phyloP scores from a whole-genome alignment of 1,140 invertebrate species.

The Solenopsis fugax region DNA sequence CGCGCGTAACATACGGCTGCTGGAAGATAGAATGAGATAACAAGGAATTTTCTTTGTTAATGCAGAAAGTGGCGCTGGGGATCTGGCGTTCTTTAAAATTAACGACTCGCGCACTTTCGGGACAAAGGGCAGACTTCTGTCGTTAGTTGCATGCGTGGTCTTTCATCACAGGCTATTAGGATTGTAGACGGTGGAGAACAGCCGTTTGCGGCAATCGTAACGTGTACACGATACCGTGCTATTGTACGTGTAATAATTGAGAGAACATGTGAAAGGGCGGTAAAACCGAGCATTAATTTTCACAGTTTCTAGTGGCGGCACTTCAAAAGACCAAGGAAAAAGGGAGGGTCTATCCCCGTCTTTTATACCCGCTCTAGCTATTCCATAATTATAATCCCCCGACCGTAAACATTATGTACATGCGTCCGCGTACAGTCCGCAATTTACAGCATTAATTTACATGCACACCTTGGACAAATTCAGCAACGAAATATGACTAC shows the following conservation, averaged over 20 bases:
- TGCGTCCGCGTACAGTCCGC: constrained; percentile 18
- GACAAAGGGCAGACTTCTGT: constrained; percentile 6
- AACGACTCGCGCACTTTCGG: neutral
- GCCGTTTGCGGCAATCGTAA: constrained; percentile 50
- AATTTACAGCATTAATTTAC: constrained; percentile 48
- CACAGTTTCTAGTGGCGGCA: constrained; percentile 41
- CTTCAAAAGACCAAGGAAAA: constrained; percentile 55
- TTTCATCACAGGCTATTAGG: constrained; percentile 26
- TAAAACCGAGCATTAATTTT: constrained; percentile 53
- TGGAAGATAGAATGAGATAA: neutral
- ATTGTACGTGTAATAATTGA: constrained; percentile 59
- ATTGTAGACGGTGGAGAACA: constrained; percentile 17
- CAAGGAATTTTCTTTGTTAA: constrained; percentile 23
- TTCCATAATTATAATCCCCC: constrained; percentile 44
- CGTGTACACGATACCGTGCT: constrained; percentile 20
- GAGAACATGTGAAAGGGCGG: constrained; percentile 38
- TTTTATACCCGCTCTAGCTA: constrained; percentile 17
- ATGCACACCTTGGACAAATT: constrained; percentile 31
- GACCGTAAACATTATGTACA: constrained; percentile 52
- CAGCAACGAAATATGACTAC: constrained; percentile 21
- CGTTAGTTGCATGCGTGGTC: constrained; percentile 21
- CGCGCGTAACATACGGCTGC: neutral
- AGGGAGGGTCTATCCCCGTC: constrained; percentile 15
- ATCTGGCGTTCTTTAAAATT: constrained; percentile 28
- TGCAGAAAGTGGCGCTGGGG: neutral